phyloP scores from a whole-genome alignment of 2,113 vertebrate genomes.

The Lampris megalopsis region DNA sequence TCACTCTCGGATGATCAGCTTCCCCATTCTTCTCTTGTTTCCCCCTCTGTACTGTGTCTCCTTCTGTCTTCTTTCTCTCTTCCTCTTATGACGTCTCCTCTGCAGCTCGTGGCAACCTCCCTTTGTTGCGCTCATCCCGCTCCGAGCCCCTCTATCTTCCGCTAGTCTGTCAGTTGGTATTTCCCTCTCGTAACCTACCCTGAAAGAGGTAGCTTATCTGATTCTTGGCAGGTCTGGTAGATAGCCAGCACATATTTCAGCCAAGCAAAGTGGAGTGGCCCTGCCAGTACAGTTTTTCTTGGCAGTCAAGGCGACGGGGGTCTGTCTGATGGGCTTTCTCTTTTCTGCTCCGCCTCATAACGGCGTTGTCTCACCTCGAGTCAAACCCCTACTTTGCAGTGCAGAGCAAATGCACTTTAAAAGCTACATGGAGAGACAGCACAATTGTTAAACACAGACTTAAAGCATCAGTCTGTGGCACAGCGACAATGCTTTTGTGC shows the following conservation, averaged over 20 bases:
- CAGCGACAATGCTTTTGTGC: too few species aligned
- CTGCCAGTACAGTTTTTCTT: constrained; percentile 61
- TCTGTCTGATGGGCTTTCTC: constrained; percentile 44
- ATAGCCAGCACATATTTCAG: constrained; percentile 60
- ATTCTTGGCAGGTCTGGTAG: constrained; percentile 55
- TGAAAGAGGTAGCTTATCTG: constrained; percentile 64
- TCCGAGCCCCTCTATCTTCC: constrained; percentile 4
- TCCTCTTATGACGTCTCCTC: background rate
- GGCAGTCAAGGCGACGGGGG: constrained; percentile 30
- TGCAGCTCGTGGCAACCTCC: constrained; percentile 17
- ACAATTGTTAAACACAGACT: too few species aligned
- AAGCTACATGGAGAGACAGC: too few species aligned
- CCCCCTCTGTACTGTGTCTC: background rate
- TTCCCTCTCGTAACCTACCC: constrained; percentile 31
- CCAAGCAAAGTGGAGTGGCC: constrained; percentile 25
- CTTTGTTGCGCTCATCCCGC: constrained; percentile 8
- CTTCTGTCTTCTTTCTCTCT: background rate
- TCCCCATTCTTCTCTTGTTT: background rate
- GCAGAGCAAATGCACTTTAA: background rate
- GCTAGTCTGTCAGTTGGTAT: constrained; percentile 24
- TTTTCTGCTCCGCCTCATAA: constrained; percentile 27
- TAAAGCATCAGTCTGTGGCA: too few species aligned
- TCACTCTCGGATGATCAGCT: background rate
- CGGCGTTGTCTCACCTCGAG: background rate
- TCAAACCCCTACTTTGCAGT: background rate